phyloP scores from a whole-genome alignment of 2,113 vertebrate species.

The Aplodontia rufa region DNA sequence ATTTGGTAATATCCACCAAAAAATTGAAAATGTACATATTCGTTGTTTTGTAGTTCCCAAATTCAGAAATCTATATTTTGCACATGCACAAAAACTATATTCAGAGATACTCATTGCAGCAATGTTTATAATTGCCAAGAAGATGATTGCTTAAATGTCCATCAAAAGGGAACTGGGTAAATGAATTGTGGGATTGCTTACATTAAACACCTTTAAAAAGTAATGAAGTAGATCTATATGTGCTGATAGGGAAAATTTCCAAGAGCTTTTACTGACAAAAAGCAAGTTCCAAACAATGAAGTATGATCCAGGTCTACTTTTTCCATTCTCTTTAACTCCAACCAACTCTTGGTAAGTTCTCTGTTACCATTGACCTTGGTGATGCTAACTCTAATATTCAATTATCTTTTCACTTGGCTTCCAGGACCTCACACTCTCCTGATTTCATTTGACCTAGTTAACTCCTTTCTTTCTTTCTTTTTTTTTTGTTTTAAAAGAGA shows the following conservation, averaged over 20 bases:
- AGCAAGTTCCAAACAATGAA: background rate
- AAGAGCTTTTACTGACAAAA: background rate
- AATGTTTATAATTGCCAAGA: conserved; percentile 15
- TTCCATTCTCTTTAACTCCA: conserved; percentile 4
- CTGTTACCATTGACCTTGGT: background rate
- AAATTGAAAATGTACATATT: conserved; percentile 53
- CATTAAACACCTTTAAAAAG: conserved; percentile 28
- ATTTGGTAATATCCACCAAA: conserved; percentile 1
- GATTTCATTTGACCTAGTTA: background rate
- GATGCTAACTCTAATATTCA: background rate
- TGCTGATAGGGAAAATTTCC: background rate
- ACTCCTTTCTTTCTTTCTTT: background rate
- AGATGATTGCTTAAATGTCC: background rate
- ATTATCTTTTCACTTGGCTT: conserved; percentile 8
- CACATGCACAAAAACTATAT: background rate
- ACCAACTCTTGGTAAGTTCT: background rate
- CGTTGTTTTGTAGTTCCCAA: conserved; percentile 39
- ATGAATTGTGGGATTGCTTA: conserved; percentile 20
- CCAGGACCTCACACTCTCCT: background rate
- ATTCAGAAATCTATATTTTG: conserved; percentile 53
- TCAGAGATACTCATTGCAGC: conserved; percentile 26
- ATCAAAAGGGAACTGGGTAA: background rate
- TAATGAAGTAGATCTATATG: conserved; percentile 31
- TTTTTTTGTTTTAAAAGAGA: too few species aligned
- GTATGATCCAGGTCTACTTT: background rate